A percentile compares a stretch with the other conserved stretches of the same genome.
phyloP scores from a whole-genome alignment of 2,797 vertebrate species.

The Hemitrygon akajei region DNA sequence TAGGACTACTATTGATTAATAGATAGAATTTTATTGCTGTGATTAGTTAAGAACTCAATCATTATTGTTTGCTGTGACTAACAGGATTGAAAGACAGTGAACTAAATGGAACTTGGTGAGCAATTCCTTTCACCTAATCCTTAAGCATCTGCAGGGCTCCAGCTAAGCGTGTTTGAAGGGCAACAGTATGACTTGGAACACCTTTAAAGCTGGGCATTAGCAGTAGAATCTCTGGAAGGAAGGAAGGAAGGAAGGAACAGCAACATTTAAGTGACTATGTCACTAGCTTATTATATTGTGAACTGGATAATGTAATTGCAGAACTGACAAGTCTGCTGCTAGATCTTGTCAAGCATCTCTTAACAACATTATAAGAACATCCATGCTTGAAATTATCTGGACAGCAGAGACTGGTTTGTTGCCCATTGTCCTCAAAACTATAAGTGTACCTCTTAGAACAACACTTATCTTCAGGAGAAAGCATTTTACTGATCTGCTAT shows the following conservation, averaged over 20 bases:
- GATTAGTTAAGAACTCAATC: constrained; percentile 2
- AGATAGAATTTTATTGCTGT: background rate
- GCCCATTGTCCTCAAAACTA: background rate
- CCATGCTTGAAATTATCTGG: too few species aligned
- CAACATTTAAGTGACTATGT: background rate
- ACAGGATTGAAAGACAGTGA: background rate
- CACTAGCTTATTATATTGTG: background rate
- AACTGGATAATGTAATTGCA: background rate
- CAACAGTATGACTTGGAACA: background rate
- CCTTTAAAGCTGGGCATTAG: background rate
- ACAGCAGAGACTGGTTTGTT: background rate
- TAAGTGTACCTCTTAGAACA: background rate
- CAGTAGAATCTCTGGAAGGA: too few species aligned
- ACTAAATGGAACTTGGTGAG: background rate
- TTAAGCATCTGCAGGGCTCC: background rate
- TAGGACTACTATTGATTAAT: background rate
- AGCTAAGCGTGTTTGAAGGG: background rate
- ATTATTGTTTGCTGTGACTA: background rate
- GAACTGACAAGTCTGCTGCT: background rate
- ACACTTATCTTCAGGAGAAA: background rate
- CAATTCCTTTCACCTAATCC: constrained; percentile 6
- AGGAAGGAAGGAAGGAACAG: background rate
- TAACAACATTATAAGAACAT: background rate
- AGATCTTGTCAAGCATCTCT: background rate
- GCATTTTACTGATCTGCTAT: background rate